Evolutionary conservation across 1,140 invertebrate genomes (phyloP), one percentile per base, ranked within the genome.

Genomic region (Plutomurus gul): DNA sequence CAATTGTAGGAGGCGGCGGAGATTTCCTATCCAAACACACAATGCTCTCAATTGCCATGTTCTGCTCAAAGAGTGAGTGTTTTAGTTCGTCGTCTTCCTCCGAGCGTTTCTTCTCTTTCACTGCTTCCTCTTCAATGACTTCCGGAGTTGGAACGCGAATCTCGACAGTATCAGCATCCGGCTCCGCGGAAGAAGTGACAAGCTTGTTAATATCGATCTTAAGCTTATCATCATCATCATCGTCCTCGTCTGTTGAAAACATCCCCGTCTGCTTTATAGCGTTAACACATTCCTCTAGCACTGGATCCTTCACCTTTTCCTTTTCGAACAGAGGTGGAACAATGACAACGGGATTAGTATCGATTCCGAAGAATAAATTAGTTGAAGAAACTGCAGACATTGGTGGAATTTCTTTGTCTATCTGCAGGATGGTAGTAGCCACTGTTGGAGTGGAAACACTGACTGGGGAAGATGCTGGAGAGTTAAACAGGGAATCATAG

Each of bases 11-110:
- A 8, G 51, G 71, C 20, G 83, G 83, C 27, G 83, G 83, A n/a
- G 78, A 75, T 36, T 80, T 82, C n/a, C 80, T 39, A 33, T 83
- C 82, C 8, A 77, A 16, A 16, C 75, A 49, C 0, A 82, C 78
- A 76, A 84, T 83, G 47, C 82, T 83, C 30, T 83, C 79, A 65
- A 84, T 84, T 16, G 83, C 83, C 36, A 81, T 84, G 37, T 84
- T 79, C 43, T 84, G 83, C 27, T 84, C 83, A 75, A 83, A 79
- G 2, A 83, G 71, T 72, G 76, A 74, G 49, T 79, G 60, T n/a
- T 75, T 27, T 70, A 81, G 79, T 36, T 81, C 77, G 39, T 83
- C 78, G 22, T 83, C 82, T 46, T 82, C 83, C 33, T 79, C 77
- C 37, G 49, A n/a, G 25, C 36, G 36, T 13, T 75, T 79, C 36